Evolutionary conservation across 1,140 invertebrate species (phyloP).

Genomic region (Sycophila sp.): DNA sequence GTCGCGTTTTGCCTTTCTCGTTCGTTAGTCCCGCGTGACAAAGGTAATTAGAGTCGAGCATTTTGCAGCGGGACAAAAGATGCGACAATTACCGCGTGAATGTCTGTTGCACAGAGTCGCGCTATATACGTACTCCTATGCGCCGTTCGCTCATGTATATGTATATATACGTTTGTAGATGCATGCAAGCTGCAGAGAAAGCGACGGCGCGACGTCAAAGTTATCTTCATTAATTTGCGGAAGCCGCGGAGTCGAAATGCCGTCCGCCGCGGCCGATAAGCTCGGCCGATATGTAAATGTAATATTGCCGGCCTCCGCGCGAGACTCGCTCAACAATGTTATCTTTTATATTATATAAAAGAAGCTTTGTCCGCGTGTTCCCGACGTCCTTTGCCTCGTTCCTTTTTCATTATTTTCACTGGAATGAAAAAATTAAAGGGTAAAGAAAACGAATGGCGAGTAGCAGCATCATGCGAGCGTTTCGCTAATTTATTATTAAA

Average conservation of each 20-base stretch:
- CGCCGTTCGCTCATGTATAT: too few relatives aligned
- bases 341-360: constrained; percentile 26
- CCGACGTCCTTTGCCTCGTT: neutral
- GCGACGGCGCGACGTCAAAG: constrained; percentile 31
- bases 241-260: neutral
- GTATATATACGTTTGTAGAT: too few relatives aligned
- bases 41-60: constrained; percentile 31
- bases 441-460: neutral
- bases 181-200: neutral
- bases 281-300: constrained; percentile 30
- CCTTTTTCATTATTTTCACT: neutral
- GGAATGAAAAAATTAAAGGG: too few relatives aligned
- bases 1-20: neutral
- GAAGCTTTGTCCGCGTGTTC: constrained; percentile 1
- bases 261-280: constrained; percentile 1
- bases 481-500: constrained; percentile 20
- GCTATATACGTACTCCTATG: neutral
- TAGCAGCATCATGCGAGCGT: neutral
- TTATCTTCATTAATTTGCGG: constrained; percentile 40
- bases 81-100: constrained; percentile 32
- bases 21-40: constrained; percentile 29
- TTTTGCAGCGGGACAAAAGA: constrained; percentile 20
- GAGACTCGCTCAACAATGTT: constrained; percentile 30
- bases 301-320: constrained; percentile 5
- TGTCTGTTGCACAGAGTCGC: neutral